phyloP scores from a whole-genome alignment of 2,888 invertebrate genomes.

The Pasiphila rectangulata region DNA sequence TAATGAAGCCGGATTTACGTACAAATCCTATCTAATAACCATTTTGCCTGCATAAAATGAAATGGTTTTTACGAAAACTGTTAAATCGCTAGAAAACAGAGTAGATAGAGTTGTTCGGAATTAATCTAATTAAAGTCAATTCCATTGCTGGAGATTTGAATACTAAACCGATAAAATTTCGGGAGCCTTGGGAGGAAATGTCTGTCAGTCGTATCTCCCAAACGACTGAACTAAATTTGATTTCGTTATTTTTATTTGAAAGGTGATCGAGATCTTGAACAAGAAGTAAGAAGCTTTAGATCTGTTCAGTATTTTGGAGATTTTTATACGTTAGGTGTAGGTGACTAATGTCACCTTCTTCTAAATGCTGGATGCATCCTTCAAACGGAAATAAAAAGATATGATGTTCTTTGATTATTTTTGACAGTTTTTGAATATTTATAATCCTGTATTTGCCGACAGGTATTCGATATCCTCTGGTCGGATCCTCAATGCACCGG shows the following conservation, averaged over 20 bases:
- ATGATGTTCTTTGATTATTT: not conserved
- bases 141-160: not conserved
- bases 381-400: no score
- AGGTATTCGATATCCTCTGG: conserved; percentile 97
- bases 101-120: conserved; percentile 7
- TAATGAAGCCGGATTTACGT: not conserved
- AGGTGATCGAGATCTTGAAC: no score
- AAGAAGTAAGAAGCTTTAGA: no score
- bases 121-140: conserved; percentile 8
- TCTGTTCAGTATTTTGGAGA: no score
- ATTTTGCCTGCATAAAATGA: not conserved
- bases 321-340: no score
- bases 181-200: not conserved
- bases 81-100: no score
- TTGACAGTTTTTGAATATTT: not conserved
- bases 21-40: not conserved
- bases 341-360: no score
- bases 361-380: no score
- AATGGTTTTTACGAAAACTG: conserved; percentile 5
- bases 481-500: conserved; percentile 91
- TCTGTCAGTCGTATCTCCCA: no score
- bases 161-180: not conserved
- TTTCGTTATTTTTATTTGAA: not conserved
- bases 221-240: no score
- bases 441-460: conserved; percentile 9